phyloP scores from a whole-genome alignment of 1,140 invertebrate genomes.

The Arctopsyche grandis region DNA sequence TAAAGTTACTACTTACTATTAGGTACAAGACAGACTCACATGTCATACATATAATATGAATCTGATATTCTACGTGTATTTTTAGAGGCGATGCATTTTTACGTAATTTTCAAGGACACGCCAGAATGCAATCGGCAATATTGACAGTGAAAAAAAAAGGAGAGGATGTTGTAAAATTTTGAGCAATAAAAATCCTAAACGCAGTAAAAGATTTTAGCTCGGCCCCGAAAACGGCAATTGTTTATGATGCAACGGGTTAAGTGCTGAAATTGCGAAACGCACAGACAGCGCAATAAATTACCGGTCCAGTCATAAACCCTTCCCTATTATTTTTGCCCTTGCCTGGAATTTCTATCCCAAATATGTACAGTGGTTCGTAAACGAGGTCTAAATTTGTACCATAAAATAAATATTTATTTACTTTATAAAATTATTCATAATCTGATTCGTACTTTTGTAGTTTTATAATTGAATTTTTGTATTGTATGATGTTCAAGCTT shows the following conservation, averaged over 20 bases:
- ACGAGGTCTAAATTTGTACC: too few species aligned
- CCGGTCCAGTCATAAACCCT: not conserved
- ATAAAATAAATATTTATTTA: too few species aligned
- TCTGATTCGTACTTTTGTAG: too few species aligned
- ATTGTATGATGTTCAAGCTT: too few species aligned
- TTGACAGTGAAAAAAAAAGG: not conserved
- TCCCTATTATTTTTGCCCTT: not conserved
- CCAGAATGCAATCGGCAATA: not conserved
- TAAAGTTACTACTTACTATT: too few species aligned
- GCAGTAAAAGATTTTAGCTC: not conserved
- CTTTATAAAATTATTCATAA: too few species aligned
- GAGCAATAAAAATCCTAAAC: constrained; percentile 24
- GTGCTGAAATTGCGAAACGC: constrained; percentile 16
- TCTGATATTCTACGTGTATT: too few species aligned
- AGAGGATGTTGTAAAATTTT: constrained; percentile 22
- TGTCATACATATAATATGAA: too few species aligned
- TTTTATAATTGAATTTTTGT: too few species aligned
- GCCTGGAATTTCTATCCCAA: not conserved
- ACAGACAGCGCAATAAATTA: constrained; percentile 27
- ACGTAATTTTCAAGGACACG: not conserved
- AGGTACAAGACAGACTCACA: too few species aligned
- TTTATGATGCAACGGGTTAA: constrained; percentile 33
- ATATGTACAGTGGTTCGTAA: too few species aligned
- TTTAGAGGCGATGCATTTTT: not conserved
- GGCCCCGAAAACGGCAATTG: not conserved